Conservation (phyloP, 2,888 invertebrate species). For the Dromius quadrimaculatus region DNA sequence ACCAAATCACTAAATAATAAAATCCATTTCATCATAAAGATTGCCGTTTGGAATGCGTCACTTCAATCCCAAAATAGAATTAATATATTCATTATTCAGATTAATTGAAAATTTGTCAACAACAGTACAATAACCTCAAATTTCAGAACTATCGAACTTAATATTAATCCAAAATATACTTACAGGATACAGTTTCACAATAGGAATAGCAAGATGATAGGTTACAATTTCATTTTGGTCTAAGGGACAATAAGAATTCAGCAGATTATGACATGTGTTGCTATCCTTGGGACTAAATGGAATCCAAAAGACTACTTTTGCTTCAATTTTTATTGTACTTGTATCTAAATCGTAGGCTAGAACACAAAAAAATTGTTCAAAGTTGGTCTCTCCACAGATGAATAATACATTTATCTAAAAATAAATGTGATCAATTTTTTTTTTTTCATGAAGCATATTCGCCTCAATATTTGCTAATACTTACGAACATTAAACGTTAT, state of each 20-base stretch:
- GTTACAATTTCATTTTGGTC: conserved; percentile 36
- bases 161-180: conserved; percentile 10
- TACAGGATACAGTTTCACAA: conserved; percentile 29
- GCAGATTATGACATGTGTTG: conserved; percentile 27
- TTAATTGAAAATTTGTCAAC: too few species aligned
- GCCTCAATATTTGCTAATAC: conserved; percentile 2
- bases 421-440: background rate
- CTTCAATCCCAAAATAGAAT: too few species aligned
- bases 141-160: too few species aligned
- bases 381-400: background rate
- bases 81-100: too few species aligned
- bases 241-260: conserved; percentile 34
- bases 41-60: too few species aligned
- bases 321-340: conserved; percentile 20
- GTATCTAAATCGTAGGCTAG: conserved; percentile 31
- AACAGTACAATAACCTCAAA: too few species aligned
- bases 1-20: too few species aligned
- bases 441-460: background rate
- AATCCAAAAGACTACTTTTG: conserved; percentile 15
- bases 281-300: conserved; percentile 27
- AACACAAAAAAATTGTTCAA: background rate
- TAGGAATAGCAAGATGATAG: conserved; percentile 28
- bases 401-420: background rate
- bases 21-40: too few species aligned
- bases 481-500: conserved; percentile 41